Percentiles rank a stretch among this genome's conserved stretches.
Conservation (phyloP, 2,113 vertebrate genomes). For the Grammomys dolichurus region DNA sequence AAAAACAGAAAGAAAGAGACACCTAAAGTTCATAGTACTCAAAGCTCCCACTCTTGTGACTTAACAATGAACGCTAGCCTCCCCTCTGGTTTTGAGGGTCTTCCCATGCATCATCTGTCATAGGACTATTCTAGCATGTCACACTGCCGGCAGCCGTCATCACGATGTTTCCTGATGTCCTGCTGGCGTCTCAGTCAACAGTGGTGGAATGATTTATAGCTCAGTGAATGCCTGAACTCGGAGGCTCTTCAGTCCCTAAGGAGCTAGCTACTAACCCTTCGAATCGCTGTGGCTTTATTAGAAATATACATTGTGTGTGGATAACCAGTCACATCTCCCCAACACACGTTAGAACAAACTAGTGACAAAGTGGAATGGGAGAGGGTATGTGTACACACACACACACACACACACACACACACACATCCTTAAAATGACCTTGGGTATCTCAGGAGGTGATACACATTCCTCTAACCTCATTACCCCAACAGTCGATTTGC, state of each 20-base stretch:
- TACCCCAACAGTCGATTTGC: accelerated
- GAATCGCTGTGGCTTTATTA: not conserved
- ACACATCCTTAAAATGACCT: not conserved
- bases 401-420: not conserved
- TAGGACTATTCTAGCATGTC: accelerated
- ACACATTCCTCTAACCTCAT: not conserved
- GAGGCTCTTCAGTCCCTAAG: not conserved
- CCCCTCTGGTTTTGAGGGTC: too few relatives aligned
- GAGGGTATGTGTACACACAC: too few relatives aligned
- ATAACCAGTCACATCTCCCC: not conserved
- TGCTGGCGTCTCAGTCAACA: accelerated
- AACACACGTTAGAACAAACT: not conserved
- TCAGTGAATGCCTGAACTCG: not conserved
- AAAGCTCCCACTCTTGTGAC: not conserved
- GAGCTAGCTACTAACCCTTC: not conserved
- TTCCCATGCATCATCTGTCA: accelerated
- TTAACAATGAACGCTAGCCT: accelerated
- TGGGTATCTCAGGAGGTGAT: accelerated
- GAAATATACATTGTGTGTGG: not conserved
- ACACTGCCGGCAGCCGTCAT: accelerated
- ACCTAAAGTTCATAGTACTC: not conserved
- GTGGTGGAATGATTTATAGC: not conserved
- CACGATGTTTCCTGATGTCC: accelerated
- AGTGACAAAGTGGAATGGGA: not conserved
- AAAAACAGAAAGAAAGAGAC: too few relatives aligned